Evolutionary conservation across 2,888 invertebrate species (phyloP).

Genomic region (Zhuqinia jingwanae): DNA sequence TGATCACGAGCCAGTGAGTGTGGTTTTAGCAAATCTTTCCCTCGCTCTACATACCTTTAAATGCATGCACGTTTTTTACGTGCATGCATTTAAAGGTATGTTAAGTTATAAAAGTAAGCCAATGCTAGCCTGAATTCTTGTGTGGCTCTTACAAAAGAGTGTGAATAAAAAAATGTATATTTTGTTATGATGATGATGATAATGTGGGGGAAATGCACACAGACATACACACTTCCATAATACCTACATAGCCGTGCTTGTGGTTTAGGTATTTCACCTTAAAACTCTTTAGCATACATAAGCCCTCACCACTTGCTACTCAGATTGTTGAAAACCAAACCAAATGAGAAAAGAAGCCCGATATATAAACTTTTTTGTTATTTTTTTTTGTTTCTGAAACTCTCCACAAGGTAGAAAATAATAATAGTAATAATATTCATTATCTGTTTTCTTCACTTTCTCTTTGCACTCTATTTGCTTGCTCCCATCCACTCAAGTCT

Average conservation of each 20-base stretch:
- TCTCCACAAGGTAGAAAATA: not conserved
- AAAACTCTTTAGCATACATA: not conserved
- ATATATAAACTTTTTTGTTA: not conserved
- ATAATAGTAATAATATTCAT: not conserved
- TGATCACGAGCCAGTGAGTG: slow-evolving; percentile 8
- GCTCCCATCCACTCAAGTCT: not conserved
- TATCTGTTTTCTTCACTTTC: not conserved
- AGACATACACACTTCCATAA: too few species aligned
- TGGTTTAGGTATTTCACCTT: slow-evolving; percentile 27
- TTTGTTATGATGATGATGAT: too few species aligned
- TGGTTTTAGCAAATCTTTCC: not conserved
- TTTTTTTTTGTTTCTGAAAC: not conserved
- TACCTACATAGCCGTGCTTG: not conserved
- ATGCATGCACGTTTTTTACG: too few species aligned
- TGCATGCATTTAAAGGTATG: not conserved
- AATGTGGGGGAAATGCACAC: not conserved
- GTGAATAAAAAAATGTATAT: not conserved
- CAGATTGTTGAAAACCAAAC: not conserved
- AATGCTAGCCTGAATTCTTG: slow-evolving; percentile 17
- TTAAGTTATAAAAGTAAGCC: not conserved
- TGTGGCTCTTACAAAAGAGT: not conserved
- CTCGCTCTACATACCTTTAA: not conserved
- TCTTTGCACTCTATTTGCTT: slow-evolving; percentile 20
- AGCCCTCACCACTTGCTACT: too few species aligned
- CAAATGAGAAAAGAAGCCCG: not conserved